Evolutionary conservation across 2,797 vertebrate genomes (phyloP), one percentile per base, ranked within the genome.

Genomic region (Amblyraja radiata): DNA sequence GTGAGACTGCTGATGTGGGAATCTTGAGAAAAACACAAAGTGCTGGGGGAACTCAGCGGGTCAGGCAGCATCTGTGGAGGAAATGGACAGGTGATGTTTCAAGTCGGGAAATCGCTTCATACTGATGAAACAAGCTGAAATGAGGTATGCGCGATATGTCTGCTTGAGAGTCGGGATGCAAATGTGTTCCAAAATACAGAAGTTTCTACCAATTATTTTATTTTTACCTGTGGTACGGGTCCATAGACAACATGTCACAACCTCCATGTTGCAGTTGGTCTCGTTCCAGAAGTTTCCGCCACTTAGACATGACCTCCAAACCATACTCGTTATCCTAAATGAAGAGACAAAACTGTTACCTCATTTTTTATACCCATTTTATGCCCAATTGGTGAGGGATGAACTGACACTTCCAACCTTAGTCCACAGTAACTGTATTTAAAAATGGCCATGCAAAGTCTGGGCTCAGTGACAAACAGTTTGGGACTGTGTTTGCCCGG

Each of bases 191-290:
- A 36, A 16, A 36, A 68, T 36, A 16, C 21, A n/a, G 14, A 65
- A 8, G 14, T 18, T 0, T 13, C 39, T 11, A 11, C 1, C 36
- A 91, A 6, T 74, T 91, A 32, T 14, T 16, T 74, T 21, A n/a
- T 9, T 93, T 94, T 76, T 92, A 99, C 99, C 99, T 98, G 97
- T 99, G 99, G 93, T 99, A 99, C 93, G 98, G 97, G 23, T 99
- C 99, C 92, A 99, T 97, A 0, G 98, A 96, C 74, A 97, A 95
- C 32, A 93, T 95, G 94, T 99, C 98, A 94, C 98, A 98, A 65
- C 95, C 96, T 0, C 97, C 96, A 14, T 98, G 97, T 1, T 97
- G 97, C 81, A 98, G 93, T 93, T 98, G 97, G 93, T 97, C 97
- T 0, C 98, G 98, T 94, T 99, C 99, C 94, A 99, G 96, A 93